Percentiles rank a stretch among this genome's conserved stretches.
Conservation (phyloP, 2,113 vertebrate species). For the Bagarius yarrelli region DNA sequence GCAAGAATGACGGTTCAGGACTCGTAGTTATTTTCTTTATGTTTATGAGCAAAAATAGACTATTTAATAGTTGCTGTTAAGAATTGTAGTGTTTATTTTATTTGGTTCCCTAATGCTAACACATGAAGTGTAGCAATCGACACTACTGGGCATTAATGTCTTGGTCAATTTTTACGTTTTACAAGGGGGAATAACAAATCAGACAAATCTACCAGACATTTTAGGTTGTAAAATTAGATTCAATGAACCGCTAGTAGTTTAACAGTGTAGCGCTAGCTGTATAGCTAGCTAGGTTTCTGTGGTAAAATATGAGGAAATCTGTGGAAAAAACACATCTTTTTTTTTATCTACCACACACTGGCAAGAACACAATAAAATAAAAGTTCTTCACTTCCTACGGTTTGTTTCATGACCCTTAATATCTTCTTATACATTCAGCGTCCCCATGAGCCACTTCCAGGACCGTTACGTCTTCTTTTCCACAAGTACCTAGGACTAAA, state of each 20-base stretch:
- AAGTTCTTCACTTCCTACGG: background rate
- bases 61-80: too few relatives aligned
- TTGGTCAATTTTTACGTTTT: too few relatives aligned
- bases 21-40: too few relatives aligned
- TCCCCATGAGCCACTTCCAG: background rate
- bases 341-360: background rate
- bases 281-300: background rate
- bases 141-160: too few relatives aligned
- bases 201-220: background rate
- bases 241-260: too few relatives aligned
- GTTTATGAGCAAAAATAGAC: too few relatives aligned
- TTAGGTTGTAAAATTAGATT: background rate
- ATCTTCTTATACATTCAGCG: background rate
- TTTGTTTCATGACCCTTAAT: background rate
- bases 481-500: constrained; percentile 8
- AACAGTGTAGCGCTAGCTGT: background rate
- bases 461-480: constrained; percentile 26
- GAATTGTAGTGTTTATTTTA: too few relatives aligned
- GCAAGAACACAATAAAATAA: background rate
- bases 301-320: background rate
- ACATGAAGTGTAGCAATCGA: too few relatives aligned
- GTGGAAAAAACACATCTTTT: too few relatives aligned
- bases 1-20: too few relatives aligned
- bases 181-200: too few relatives aligned
- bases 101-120: too few relatives aligned